Base-by-base conservation (phyloP, 2,113 vertebrate genomes). In the Pyxicephalus adspersus region DNA sequence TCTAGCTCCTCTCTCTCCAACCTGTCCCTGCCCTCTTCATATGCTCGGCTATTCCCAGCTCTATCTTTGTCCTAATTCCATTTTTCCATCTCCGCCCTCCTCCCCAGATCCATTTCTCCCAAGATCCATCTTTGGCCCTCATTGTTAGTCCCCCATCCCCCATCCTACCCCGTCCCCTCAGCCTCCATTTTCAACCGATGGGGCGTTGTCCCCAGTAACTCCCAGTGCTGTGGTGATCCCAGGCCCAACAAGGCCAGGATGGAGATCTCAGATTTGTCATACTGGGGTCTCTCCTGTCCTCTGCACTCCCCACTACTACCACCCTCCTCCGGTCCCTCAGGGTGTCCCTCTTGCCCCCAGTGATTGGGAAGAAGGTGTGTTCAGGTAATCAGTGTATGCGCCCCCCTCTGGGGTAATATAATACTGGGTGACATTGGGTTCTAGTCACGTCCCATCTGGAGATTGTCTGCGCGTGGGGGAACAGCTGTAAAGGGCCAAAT, bases 401-500 rank as follows among this genome's bases (percentile, higher is more conserved):
- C 31, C 28, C 18, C 52, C 17, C 29, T 31, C 63, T 2, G 63
- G 63, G 63, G 28, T 65, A 34, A 65, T 20, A 5, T 29, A 20
- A 31, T 65, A 29, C 63, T 1, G 28, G 63, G 63, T 31, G 63
- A 65, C 28, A 31, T 64, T 64, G 4, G 25, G 26, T 29, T 31
- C 61, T 23, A 63, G 60, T 63, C 60, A 64, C 61, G 61, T 64
- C 29, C 61, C 61, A 29, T 64, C 61, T 64, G 61, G 61, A 64
- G 26, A 64, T 29, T 29, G 25, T 65, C 29, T 34, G 8, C 9
- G 2, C 63, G 28, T 16, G 6, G 3, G 18, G 28, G 63, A 65
- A 34, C 63, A 65, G 63, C 29, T 65, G 63, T 19, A 8, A 6
- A 3, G 5, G 0, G 0, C 28, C 9, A 0, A 2, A 6, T 3